A percentile compares a stretch with the other conserved stretches of the same genome.
phyloP scores from a whole-genome alignment of 1,140 invertebrate species.

The Pissodes strobi region DNA sequence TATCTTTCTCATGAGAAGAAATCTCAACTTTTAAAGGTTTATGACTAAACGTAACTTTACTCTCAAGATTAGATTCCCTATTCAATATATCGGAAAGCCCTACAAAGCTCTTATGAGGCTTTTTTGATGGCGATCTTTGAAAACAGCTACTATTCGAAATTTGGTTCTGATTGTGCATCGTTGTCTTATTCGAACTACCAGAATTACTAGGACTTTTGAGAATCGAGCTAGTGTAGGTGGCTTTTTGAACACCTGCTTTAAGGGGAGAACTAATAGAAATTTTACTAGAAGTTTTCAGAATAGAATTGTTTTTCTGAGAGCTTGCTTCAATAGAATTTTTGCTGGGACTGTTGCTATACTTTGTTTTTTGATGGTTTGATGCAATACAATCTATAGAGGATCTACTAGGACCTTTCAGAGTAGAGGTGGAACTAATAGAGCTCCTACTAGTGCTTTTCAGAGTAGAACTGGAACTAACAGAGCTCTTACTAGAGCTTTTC shows the following conservation, averaged over 20 bases:
- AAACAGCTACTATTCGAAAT: no score
- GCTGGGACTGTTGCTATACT: background rate
- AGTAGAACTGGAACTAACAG: no score
- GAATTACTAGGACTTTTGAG: no score
- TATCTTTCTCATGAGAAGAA: background rate
- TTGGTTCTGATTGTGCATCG: no score
- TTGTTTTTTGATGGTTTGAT: background rate
- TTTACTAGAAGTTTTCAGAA: background rate
- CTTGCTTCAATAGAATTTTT: background rate
- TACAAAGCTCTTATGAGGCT: conserved; percentile 17
- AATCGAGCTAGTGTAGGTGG: no score
- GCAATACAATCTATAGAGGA: no score
- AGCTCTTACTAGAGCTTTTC: no score
- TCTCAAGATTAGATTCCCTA: conserved; percentile 20
- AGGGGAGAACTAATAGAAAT: background rate
- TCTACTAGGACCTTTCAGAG: no score
- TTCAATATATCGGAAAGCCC: conserved; percentile 28
- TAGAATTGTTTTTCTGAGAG: background rate
- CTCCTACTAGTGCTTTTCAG: background rate
- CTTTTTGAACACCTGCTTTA: no score
- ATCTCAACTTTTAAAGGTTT: conserved; percentile 6
- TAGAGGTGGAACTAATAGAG: no score
- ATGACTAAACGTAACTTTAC: conserved; percentile 35
- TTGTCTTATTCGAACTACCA: no score
- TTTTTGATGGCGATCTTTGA: background rate